Evolutionary conservation across 2,888 invertebrate species (phyloP).

Genomic region (Thera britannica): DNA sequence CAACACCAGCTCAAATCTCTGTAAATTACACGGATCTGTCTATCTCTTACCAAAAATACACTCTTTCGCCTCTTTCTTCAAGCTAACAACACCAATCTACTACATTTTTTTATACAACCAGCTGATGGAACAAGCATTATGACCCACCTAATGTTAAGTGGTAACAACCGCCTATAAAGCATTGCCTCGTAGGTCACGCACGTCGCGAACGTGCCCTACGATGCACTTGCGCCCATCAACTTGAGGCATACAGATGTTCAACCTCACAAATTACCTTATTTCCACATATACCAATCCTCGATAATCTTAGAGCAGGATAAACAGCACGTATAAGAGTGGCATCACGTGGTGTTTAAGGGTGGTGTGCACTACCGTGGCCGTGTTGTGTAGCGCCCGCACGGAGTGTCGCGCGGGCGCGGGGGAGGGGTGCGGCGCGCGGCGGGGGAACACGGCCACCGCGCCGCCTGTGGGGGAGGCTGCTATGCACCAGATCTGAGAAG

Average conservation of each 20-base stretch:
- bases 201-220: too few relatives aligned
- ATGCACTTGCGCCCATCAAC: too few relatives aligned
- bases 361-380: conserved; percentile 17
- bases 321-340: neutral
- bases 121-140: too few relatives aligned
- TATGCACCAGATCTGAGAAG: conserved; percentile 67
- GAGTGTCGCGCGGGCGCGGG: conserved; percentile 71
- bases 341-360: neutral
- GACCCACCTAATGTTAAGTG: too few relatives aligned
- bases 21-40: neutral
- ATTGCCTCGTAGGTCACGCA: too few relatives aligned
- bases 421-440: conserved; percentile 56
- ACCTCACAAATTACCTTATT: neutral
- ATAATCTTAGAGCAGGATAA: neutral
- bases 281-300: neutral
- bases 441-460: conserved; percentile 73
- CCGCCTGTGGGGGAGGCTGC: conserved; percentile 61
- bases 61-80: neutral
- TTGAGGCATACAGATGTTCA: too few relatives aligned
- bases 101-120: too few relatives aligned
- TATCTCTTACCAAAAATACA: conserved; percentile 9
- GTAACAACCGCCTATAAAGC: too few relatives aligned
- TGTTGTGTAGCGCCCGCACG: conserved; percentile 61
- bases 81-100: neutral
- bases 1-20: neutral